Evolutionary conservation across 1,140 invertebrate genomes (phyloP), one percentile per base, ranked within the genome.

Genomic region (Drosophila mayri): DNA sequence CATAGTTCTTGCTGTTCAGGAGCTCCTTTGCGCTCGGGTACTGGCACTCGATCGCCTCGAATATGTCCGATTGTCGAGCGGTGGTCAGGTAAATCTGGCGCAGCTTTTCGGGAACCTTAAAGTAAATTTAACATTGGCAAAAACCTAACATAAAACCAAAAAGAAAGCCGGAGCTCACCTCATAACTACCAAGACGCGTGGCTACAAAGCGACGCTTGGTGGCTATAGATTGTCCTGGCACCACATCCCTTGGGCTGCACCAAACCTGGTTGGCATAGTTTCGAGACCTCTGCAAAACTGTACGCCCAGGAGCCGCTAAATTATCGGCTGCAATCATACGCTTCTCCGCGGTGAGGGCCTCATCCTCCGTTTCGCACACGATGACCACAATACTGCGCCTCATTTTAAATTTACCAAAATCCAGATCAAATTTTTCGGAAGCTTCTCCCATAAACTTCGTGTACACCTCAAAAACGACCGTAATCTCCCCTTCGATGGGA

Each of bases 41-140:
- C 46, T 90, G 54, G 38, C 82, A 93, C 83, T 80, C 91, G 41
- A 92, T 64, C 74, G 43, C 93, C 44, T 92, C 86, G 18, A 67
- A 55, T 67, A 90, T 74, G 1, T 93, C 81, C 14, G 85, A 82
- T 54, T 93, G 79, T 28, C 93, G 86, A 1, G 93, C 88, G 54
- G 92, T 84, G 50, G 93, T 92, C 25, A 94, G 76, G 18, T 95
- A 88, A 12, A 92, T 68, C 32, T 93, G 72, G 91, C 94, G 94
- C 52, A 95, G 86, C 52, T 93, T 93, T 16, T 94, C 91, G 4
- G 96, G 96, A n/a, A 97, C 93, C 47, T 93, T 85, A 78, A 94
- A 96, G 10, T 12, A n/a, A 9, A 9, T n/a, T 22, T 10, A 2
- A 1, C 7, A 32, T 20, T 20, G 18, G 18, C 18, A 1, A 12